Base-by-base conservation (phyloP, 2,888 invertebrate species). In the Carcina quercana region DNA sequence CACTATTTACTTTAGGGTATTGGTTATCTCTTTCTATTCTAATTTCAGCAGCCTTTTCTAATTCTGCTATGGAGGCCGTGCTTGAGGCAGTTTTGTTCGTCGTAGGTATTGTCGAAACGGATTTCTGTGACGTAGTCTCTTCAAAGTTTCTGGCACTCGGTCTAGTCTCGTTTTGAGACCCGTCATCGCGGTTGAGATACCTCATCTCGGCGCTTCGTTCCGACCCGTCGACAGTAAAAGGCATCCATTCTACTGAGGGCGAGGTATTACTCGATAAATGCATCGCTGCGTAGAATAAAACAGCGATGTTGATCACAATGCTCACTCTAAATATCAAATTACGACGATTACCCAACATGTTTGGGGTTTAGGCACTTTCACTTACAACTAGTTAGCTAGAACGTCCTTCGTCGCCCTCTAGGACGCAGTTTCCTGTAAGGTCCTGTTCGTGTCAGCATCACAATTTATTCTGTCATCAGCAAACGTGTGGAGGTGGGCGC, bases 311-410 rank as follows among this genome's bases (percentile, higher is more conserved):
- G 49, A 91, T 87, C 38, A 91, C 86, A 55, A 92, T 89, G 74
- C 91, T 91, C 68, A 91, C 88, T 53, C 90, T 86, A 65, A 91
- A 86, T 72, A 91, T 82, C 85, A 91, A 88, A 73, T 91, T 91
- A 47, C 91, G 88, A 42, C 76, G 74, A 50, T 75, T 80, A 43
- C 64, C 70, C 70, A 80, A 57, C 79, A 82, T 82, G 53, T 72
- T 59, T 51, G 45, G 54, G 53, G 44, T 47, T 43, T 67, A 79
- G 76, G 75, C 78, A 80, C 82, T 76, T 73, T 59, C 64, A 69
- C 62, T 71, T 67, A 47, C 43, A 69, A 68, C 63, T 68, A 36
- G 40, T 54, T 47, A 34, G 53, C 59, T 73, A 71, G 32, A 75
- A 78, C 75, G 79, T 79, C 80, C 79, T 74, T 74, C 82, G 76